Conservation (phyloP, 2,113 vertebrate genomes). For the Cephalopholis sonnerati region DNA sequence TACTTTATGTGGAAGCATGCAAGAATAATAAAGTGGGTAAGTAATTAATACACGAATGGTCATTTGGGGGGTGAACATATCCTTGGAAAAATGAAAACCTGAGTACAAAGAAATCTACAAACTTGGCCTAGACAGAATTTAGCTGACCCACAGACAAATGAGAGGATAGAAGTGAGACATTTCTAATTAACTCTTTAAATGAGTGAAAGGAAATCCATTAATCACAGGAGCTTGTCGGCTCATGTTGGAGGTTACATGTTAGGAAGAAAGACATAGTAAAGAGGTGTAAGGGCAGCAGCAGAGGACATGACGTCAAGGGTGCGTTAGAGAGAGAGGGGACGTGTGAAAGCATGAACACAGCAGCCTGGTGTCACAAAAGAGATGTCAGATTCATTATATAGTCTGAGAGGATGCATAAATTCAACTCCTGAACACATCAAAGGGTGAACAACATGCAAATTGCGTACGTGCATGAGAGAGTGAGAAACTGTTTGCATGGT, state of each 20-base stretch:
- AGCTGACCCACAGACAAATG: too few relatives aligned
- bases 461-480: slow-evolving; percentile 37
- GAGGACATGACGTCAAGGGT: slow-evolving; percentile 25
- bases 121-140: too few relatives aligned
- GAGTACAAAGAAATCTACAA: too few relatives aligned
- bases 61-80: too few relatives aligned
- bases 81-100: too few relatives aligned
- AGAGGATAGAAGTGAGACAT: slow-evolving; percentile 5
- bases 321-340: neutral
- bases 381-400: slow-evolving; percentile 5
- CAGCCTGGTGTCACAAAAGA: neutral
- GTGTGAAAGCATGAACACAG: slow-evolving; percentile 42
- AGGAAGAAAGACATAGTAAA: neutral
- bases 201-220: slow-evolving; percentile 1
- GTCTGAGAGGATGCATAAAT: slow-evolving; percentile 14
- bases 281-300: slow-evolving; percentile 4
- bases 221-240: slow-evolving; percentile 1
- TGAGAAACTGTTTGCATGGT: slow-evolving; percentile 26
- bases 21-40: too few relatives aligned
- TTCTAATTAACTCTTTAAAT: slow-evolving; percentile 17
- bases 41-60: too few relatives aligned
- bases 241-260: slow-evolving; percentile 13
- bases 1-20: too few relatives aligned
- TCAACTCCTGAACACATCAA: neutral
- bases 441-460: slow-evolving; percentile 28